Conservation (phyloP, 2,797 vertebrate species). For the Anabas testudineus region DNA sequence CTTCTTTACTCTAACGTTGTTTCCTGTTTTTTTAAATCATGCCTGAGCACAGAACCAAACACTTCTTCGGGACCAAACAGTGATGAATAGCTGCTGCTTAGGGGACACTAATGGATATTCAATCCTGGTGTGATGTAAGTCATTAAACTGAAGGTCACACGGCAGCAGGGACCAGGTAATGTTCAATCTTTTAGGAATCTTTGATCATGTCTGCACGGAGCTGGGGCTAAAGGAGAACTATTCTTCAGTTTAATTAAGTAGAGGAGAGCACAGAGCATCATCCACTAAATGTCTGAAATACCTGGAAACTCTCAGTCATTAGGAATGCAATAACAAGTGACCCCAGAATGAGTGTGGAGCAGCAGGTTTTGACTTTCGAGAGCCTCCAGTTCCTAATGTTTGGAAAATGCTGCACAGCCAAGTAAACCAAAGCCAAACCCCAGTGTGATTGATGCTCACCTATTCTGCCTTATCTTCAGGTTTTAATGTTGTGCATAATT, state of each 20-base stretch:
- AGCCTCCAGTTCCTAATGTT: conserved; percentile 19
- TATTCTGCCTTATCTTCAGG: not conserved
- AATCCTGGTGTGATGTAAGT: conserved; percentile 35
- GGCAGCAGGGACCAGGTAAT: not conserved
- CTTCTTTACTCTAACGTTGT: conserved; percentile 4
- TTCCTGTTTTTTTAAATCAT: not conserved
- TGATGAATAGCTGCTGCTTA: conserved; percentile 42
- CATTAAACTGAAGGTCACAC: conserved; percentile 49
- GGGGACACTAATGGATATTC: conserved; percentile 36
- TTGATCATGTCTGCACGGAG: conserved; percentile 15
- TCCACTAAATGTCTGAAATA: conserved; percentile 2
- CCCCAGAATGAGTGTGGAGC: conserved; percentile 1
- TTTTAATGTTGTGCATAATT: too few species aligned
- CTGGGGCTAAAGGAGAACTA: conserved; percentile 10
- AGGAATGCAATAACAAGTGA: conserved; percentile 2
- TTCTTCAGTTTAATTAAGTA: conserved; percentile 8
- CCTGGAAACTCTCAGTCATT: conserved; percentile 2
- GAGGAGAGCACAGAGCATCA: not conserved
- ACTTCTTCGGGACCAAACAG: conserved; percentile 2
- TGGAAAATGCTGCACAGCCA: conserved; percentile 7
- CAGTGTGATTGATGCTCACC: not conserved
- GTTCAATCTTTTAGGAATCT: conserved; percentile 8
- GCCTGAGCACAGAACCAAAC: conserved; percentile 18
- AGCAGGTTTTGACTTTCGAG: conserved; percentile 9
- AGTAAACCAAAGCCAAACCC: conserved; percentile 1